Evolutionary conservation across 2,113 vertebrate genomes (phyloP).

Genomic region (Condylura cristata): DNA sequence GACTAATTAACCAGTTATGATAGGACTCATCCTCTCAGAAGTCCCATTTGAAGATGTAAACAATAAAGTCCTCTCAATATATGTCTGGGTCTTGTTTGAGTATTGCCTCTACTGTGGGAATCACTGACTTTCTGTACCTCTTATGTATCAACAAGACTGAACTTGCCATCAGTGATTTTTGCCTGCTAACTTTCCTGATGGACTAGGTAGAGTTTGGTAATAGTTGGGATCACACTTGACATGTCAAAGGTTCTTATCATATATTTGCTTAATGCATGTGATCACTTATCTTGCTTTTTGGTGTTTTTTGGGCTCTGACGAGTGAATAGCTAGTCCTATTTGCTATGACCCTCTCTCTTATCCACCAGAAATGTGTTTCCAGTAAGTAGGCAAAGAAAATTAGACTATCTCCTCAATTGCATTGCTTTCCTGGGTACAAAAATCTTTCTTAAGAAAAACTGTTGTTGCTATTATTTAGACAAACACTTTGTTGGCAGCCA

Average conservation of each 20-base stretch:
- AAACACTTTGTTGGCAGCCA: not conserved
- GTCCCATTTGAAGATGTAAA: slow-evolving; percentile 5
- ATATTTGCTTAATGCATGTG: not conserved
- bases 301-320: not conserved
- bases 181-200: not conserved
- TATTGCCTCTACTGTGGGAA: not conserved
- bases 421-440: not conserved
- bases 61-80: not conserved
- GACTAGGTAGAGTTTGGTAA: not conserved
- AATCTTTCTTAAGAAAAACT: slow-evolving; percentile 8
- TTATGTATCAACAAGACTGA: not conserved
- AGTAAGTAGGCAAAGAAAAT: not conserved
- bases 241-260: not conserved
- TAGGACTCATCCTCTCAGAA: not conserved
- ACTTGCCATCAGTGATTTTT: not conserved
- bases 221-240: not conserved
- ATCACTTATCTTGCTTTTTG: not conserved
- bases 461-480: not conserved
- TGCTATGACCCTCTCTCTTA: not conserved
- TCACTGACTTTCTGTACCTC: not conserved
- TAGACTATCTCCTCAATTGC: not conserved
- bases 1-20: not conserved
- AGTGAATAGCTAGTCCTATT: not conserved
- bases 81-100: not conserved
- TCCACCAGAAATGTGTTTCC: not conserved